Evolutionary conservation across 2,888 invertebrate genomes (phyloP).

Genomic region (Ochropleura leucogaster): DNA sequence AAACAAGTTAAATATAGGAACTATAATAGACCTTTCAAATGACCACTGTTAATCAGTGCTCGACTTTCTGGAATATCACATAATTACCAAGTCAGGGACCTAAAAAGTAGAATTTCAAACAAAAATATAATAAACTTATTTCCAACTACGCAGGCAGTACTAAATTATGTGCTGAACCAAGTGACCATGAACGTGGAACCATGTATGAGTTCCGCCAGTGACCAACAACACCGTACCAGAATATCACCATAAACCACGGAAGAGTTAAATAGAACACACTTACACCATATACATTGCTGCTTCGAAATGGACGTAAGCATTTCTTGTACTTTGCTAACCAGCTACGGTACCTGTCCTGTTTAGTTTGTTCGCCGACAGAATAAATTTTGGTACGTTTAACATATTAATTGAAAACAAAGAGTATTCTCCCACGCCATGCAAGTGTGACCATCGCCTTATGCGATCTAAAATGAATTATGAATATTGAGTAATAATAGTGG

Average conservation of each 20-base stretch:
- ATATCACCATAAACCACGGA: constrained; percentile 16
- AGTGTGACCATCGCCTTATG: constrained; percentile 76
- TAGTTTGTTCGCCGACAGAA: background rate
- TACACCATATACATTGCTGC: constrained; percentile 39
- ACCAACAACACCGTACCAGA: constrained; percentile 54
- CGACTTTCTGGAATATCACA: background rate
- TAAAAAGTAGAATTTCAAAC: constrained; percentile 23
- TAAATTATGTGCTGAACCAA: constrained; percentile 59
- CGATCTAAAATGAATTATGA: constrained; percentile 66
- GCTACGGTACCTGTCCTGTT: constrained; percentile 12
- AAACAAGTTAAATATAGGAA: background rate
- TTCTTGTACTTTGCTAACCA: background rate
- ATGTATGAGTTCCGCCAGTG: constrained; percentile 67
- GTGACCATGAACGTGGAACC: constrained; percentile 65
- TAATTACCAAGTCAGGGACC: background rate
- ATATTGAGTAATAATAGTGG: constrained; percentile 44
- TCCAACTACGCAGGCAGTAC: constrained; percentile 21
- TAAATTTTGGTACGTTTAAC: constrained; percentile 30
- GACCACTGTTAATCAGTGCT: background rate
- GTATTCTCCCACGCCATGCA: constrained; percentile 75
- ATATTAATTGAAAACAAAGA: constrained; percentile 70
- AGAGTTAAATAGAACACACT: constrained; percentile 30
- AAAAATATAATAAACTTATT: constrained; percentile 30
- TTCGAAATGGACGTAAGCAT: background rate
- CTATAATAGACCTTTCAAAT: background rate